A percentile compares a stretch with the other conserved stretches of the same genome.
These are phyloP conservation scores for Lerema accius DNA, from an alignment of 1,140 invertebrate species.

Conservation along the genomic window DNA sequence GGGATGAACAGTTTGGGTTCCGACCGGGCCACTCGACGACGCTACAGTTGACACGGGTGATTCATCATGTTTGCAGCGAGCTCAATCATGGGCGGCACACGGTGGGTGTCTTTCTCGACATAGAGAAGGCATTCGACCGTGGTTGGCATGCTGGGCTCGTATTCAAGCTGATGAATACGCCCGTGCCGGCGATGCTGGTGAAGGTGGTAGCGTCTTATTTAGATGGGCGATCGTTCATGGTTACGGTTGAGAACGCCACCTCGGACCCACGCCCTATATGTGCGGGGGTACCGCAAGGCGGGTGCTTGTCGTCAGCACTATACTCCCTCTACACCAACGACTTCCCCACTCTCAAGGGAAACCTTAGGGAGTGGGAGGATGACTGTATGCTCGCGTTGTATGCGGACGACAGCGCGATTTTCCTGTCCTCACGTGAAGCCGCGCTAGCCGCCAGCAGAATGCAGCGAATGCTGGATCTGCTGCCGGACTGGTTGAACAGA, in stretches of 20 bases:
- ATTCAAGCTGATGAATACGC: not conserved
- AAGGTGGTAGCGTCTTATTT: not conserved
- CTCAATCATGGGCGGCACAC: slow-evolving; percentile 2
- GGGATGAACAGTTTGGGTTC: too few species aligned
- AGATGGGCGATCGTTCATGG: not conserved
- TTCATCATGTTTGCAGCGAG: not conserved
- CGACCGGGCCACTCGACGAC: not conserved
- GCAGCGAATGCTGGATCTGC: slow-evolving; percentile 15
- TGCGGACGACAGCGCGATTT: slow-evolving; percentile 1
- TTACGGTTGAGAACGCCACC: not conserved
- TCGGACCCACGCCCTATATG: not conserved
- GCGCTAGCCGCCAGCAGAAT: not conserved
- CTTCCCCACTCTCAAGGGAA: not conserved
- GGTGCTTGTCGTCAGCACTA: not conserved
- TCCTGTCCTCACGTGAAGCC: too few species aligned
- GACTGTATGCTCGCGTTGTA: slow-evolving; percentile 1
- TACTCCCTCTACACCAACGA: slow-evolving; percentile 7
- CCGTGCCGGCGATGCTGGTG: not conserved
- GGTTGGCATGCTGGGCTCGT: slow-evolving; percentile 2
- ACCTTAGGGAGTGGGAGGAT: not conserved
- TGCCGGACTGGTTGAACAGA: slow-evolving; percentile 25
- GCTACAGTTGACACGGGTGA: not conserved
- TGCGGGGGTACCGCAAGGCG: not conserved
- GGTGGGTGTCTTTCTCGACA: slow-evolving; percentile 13
- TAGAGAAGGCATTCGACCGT: slow-evolving; percentile 1